Conservation (phyloP, 2,888 invertebrate species). For the Nomada fabriciana region DNA sequence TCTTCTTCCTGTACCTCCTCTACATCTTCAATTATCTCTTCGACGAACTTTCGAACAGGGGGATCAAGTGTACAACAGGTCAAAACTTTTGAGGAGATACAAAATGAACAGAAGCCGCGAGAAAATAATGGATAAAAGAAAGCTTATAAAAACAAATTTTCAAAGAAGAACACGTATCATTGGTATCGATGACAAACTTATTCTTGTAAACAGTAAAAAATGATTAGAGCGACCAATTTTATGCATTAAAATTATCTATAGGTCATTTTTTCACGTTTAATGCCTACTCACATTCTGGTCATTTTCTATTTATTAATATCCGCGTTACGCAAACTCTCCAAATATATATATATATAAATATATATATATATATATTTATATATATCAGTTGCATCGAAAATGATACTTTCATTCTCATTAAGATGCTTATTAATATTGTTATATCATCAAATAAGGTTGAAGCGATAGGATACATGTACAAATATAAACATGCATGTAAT, state of each 20-base stretch:
- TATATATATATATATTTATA: no score
- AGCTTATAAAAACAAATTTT: slow-evolving; percentile 24
- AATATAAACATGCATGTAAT: slow-evolving; percentile 50
- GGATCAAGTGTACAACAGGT: slow-evolving; percentile 68
- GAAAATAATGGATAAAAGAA: slow-evolving; percentile 78
- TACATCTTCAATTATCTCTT: slow-evolving; percentile 33
- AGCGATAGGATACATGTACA: slow-evolving; percentile 48
- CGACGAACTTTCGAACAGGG: slow-evolving; percentile 70
- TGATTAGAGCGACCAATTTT: slow-evolving; percentile 37
- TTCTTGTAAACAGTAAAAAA: slow-evolving; percentile 43
- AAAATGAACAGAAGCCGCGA: slow-evolving; percentile 72
- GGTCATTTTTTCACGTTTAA: slow-evolving; percentile 39
- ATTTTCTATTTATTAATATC: slow-evolving; percentile 59
- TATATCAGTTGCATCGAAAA: slow-evolving; percentile 30
- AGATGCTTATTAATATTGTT: slow-evolving; percentile 44
- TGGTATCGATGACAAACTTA: slow-evolving; percentile 18
- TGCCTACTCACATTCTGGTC: slow-evolving; percentile 48
- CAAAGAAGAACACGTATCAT: slow-evolving; percentile 41
- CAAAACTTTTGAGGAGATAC: slow-evolving; percentile 72
- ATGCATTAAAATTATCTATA: slow-evolving; percentile 36
- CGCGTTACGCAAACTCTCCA: slow-evolving; percentile 22
- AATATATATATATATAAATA: slow-evolving; percentile 4
- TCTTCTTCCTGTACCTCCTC: slow-evolving; percentile 24
- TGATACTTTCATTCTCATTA: slow-evolving; percentile 40
- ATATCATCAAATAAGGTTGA: slow-evolving; percentile 38